Base-by-base conservation (phyloP, 2,888 invertebrate genomes). In the Chrysotoxum bicinctum region DNA sequence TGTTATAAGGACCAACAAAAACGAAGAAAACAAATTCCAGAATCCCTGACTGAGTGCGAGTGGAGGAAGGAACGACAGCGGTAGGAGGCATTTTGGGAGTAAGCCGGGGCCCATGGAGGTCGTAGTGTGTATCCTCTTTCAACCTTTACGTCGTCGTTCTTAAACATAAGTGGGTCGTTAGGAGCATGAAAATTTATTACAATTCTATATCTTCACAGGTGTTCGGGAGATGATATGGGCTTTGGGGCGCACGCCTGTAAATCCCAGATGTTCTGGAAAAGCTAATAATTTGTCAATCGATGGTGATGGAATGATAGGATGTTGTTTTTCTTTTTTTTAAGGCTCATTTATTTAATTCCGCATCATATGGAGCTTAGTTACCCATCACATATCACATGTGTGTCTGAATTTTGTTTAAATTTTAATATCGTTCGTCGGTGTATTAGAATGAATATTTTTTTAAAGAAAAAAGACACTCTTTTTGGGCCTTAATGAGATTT, bases 281-380 rank as follows among this genome's bases (percentile, higher is more conserved):
- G 69, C 75, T 80, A 72, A 84, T 84, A 80, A 80, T 70, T 80
- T 84, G 84, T 80, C 84, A 75, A 80, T 75, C 48, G 70, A 70
- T 66, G 43, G 8, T 26, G 43, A 5, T 26, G 62, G 14, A 62
- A 72, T 10, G 35, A 10, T 5, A 35, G 40, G 32, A 56, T 52
- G 48, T 10, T 50, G 37, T 48, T 66, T 21, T 30, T 48, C 9
- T 10, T 4, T 32, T 21, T 16, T 4, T 19, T 2, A 35, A 30
- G 16, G 58, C 5, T 32, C 19, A 14, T 66, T 30, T 64, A 32
- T 30, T 35, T 64, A 35, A 48, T 66, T 48, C 12, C 19, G 48
- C 48, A 26, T 64, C 30, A 30, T 64, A 45, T 60, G 60, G 32
- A 56, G 12, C 30, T n/a, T 21, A 50, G 26, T 14, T 23, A 21